phyloP scores from a whole-genome alignment of 2,113 vertebrate species.

The Indri indri region DNA sequence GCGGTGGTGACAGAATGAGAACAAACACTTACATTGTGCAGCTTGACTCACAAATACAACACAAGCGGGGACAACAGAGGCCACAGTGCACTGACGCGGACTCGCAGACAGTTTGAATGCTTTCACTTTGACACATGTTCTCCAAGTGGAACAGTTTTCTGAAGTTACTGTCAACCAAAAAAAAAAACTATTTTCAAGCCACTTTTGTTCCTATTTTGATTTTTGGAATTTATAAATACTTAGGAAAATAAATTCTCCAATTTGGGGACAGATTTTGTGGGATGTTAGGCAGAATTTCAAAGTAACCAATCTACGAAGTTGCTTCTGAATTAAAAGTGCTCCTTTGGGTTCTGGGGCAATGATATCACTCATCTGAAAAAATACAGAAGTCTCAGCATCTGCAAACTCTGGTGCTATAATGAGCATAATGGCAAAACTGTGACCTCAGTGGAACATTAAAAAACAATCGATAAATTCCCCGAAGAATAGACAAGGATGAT shows the following conservation, averaged over 20 bases:
- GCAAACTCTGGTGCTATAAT: not conserved
- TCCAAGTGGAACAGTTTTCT: not conserved
- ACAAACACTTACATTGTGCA: constrained; percentile 79
- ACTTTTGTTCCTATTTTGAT: not conserved
- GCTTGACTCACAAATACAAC: not conserved
- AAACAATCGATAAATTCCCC: constrained; percentile 13
- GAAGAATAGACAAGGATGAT: not conserved
- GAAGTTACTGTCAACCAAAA: not conserved
- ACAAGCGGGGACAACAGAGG: not conserved
- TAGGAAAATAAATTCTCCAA: not conserved
- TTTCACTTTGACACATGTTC: not conserved
- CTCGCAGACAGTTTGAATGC: not conserved
- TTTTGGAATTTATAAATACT: constrained; percentile 22
- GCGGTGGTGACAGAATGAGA: constrained; percentile 40
- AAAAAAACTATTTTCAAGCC: not conserved
- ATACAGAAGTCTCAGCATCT: not conserved
- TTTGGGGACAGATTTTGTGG: not conserved
- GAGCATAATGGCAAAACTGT: not conserved
- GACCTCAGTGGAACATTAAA: not conserved
- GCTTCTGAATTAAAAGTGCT: not conserved
- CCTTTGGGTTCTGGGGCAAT: not conserved
- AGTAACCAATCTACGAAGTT: not conserved
- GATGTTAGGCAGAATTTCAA: not conserved
- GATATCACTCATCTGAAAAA: constrained; percentile 23
- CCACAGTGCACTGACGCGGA: not conserved